Evolutionary conservation across 2,113 vertebrate genomes (phyloP).

Genomic region (Sylvia atricapilla): DNA sequence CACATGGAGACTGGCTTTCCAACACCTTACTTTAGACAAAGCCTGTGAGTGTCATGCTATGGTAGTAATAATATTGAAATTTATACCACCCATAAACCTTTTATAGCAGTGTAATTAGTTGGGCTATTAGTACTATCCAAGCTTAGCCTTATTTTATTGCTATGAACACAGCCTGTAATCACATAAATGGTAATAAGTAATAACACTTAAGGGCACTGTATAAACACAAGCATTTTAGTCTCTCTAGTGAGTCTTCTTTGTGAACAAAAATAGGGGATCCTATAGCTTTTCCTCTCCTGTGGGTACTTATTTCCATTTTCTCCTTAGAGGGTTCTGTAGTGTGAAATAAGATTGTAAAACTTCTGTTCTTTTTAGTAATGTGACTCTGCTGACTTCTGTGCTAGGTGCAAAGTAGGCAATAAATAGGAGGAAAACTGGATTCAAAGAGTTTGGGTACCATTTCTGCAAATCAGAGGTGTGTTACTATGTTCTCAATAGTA

Average conservation of each 20-base stretch:
- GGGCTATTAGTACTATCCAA: constrained; percentile 59
- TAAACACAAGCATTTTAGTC: constrained; percentile 15
- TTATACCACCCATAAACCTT: constrained; percentile 61
- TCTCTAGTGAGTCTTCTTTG: neutral
- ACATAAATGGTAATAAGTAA: constrained; percentile 61
- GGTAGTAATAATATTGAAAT: constrained; percentile 50
- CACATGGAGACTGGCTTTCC: neutral
- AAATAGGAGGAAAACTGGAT: neutral
- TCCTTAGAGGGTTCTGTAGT: neutral
- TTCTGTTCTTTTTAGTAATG: neutral
- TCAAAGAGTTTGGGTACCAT: neutral
- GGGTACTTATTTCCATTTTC: neutral
- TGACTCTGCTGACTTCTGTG: neutral
- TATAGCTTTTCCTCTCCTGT: neutral
- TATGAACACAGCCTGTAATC: constrained; percentile 64
- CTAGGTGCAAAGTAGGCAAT: neutral
- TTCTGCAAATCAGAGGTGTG: neutral
- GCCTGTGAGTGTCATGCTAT: neutral
- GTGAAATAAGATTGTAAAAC: neutral
- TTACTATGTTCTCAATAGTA: neutral
- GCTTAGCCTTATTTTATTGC: constrained; percentile 63
- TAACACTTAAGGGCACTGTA: constrained; percentile 50
- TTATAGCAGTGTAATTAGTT: constrained; percentile 68
- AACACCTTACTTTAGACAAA: constrained; percentile 33
- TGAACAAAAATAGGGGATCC: neutral